A percentile compares a stretch with the other conserved stretches of the same genome.
phyloP scores from a whole-genome alignment of 1,140 invertebrate species.

The Macrotrachela quadricornifera region DNA sequence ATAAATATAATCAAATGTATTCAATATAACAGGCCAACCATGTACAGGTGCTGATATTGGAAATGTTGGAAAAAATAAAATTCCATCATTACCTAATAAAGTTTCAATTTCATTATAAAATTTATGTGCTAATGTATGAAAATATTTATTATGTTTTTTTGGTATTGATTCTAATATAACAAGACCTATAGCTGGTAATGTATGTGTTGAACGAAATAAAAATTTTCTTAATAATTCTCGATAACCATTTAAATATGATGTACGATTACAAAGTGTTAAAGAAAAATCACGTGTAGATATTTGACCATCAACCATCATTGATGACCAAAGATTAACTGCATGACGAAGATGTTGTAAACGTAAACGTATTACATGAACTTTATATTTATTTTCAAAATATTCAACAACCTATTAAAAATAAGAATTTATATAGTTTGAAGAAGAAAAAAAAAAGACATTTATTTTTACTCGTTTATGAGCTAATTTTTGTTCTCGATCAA shows the following conservation, averaged over 20 bases:
- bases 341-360: constrained; percentile 16
- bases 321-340: constrained; percentile 21
- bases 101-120: constrained; percentile 26
- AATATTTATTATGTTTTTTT: constrained; percentile 5
- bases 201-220: constrained; percentile 44
- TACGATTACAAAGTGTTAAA: constrained; percentile 15
- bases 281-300: constrained; percentile 13
- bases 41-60: constrained; percentile 64
- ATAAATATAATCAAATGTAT: constrained; percentile 62
- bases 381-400: constrained; percentile 12
- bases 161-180: constrained; percentile 42
- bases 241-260: constrained; percentile 19
- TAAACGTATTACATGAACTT: constrained; percentile 13
- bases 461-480: no score
- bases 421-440: no score
- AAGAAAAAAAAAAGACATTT: no score
- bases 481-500: no score
- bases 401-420: constrained; percentile 20
- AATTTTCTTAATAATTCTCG: constrained; percentile 19
- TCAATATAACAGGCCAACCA: constrained; percentile 47
- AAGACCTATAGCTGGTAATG: constrained; percentile 55
- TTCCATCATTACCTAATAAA: constrained; percentile 49
- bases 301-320: constrained; percentile 17
- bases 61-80: constrained; percentile 61
- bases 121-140: constrained; percentile 15